phyloP scores from a whole-genome alignment of 2,113 vertebrate genomes.

The Pangasianodon gigas region DNA sequence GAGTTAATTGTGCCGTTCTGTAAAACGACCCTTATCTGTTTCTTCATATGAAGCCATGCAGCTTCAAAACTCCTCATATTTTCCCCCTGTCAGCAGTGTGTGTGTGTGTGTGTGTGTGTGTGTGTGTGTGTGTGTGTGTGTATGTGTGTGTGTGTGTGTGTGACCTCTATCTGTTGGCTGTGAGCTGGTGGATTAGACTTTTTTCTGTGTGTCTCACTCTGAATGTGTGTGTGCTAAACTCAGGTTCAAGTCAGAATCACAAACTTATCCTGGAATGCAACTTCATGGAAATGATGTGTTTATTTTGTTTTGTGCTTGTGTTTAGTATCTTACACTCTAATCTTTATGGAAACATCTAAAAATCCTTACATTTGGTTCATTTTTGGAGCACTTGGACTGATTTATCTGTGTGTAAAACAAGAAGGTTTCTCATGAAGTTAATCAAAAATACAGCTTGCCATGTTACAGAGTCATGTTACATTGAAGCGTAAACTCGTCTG shows the following conservation, averaged over 20 bases:
- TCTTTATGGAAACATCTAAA: background rate
- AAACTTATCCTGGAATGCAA: background rate
- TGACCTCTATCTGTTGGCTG: slow-evolving; percentile 26
- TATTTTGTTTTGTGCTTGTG: background rate
- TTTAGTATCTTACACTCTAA: background rate
- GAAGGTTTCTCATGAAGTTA: background rate
- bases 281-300: background rate
- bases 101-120: slow-evolving; percentile 37
- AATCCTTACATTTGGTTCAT: background rate
- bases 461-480: background rate
- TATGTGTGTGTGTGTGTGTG: slow-evolving; percentile 41
- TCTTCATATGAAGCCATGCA: slow-evolving; percentile 58
- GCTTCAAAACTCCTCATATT: slow-evolving; percentile 58
- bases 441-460: too few species aligned
- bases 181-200: slow-evolving; percentile 5
- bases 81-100: slow-evolving; percentile 57
- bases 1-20: slow-evolving; percentile 68
- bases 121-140: slow-evolving; percentile 53
- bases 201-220: background rate
- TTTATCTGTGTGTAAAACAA: background rate
- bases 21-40: slow-evolving; percentile 70
- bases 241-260: background rate
- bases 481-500: background rate
- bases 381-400: background rate
- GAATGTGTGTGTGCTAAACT: background rate